These are phyloP conservation scores for Lutjanus argentimaculatus DNA, from an alignment of 2,797 vertebrate genomes.

Conservation along the genomic window DNA sequence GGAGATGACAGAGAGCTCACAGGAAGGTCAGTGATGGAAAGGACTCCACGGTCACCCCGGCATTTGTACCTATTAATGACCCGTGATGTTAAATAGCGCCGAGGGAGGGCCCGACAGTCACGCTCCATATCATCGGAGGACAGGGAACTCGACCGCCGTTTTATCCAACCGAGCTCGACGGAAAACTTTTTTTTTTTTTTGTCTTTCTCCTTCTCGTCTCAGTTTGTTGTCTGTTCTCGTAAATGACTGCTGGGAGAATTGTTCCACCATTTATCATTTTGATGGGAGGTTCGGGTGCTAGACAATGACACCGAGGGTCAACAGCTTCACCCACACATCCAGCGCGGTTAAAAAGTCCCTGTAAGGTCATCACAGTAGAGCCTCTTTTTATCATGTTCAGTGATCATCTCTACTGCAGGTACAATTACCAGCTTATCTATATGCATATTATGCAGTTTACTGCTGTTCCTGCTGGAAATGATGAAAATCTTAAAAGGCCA, in stretches of 20 bases:
- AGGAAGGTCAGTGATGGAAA: conserved; percentile 58
- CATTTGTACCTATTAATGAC: conserved; percentile 77
- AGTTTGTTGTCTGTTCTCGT: conserved; percentile 10
- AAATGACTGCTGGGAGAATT: conserved; percentile 53
- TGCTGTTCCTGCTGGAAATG: conserved; percentile 5
- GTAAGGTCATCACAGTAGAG: background rate
- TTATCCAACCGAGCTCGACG: background rate
- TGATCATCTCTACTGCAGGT: conserved; percentile 13
- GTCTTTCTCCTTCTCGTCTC: background rate
- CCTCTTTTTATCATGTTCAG: background rate
- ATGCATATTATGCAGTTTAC: conserved; percentile 12
- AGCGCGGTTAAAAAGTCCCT: conserved; percentile 16
- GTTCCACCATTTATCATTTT: conserved; percentile 61
- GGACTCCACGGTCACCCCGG: conserved; percentile 33
- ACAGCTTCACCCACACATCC: conserved; percentile 16
- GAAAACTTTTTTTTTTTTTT: background rate
- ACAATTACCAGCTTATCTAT: conserved; percentile 23
- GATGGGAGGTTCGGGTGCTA: conserved; percentile 35
- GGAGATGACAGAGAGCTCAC: conserved; percentile 52
- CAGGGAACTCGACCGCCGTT: conserved; percentile 19
- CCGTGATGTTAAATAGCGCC: conserved; percentile 64
- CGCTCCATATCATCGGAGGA: conserved; percentile 53
- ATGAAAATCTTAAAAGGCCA: conserved; percentile 16
- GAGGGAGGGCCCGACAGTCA: conserved; percentile 51
- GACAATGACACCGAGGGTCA: conserved; percentile 27